A percentile compares a stretch with the other conserved stretches of the same genome.
Conservation (phyloP, 2,113 vertebrate species). For the Trichechus manatus region DNA sequence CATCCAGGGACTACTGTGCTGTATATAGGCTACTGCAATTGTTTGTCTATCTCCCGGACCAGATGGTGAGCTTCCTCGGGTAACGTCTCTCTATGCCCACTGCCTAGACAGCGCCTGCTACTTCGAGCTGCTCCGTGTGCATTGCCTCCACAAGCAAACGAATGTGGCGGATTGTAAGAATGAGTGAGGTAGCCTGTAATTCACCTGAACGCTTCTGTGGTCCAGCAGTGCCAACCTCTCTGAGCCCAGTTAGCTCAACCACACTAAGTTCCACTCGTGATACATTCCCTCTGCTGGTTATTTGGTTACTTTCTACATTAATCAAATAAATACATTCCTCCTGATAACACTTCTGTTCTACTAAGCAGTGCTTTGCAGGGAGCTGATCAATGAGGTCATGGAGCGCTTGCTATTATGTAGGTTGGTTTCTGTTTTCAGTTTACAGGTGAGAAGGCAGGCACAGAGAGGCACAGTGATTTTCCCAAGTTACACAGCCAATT, state of each 20-base stretch:
- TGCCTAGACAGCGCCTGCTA: not conserved
- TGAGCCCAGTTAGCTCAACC: not conserved
- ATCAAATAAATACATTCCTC: not conserved
- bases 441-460: not conserved
- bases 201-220: not conserved
- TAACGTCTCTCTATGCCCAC: not conserved
- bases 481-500: not conserved
- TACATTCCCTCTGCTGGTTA: not conserved
- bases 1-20: no score
- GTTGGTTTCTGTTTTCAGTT: not conserved
- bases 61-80: not conserved
- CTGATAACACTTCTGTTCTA: not conserved
- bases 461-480: not conserved
- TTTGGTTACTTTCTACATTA: not conserved
- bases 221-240: not conserved
- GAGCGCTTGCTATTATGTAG: not conserved
- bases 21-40: not conserved
- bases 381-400: not conserved
- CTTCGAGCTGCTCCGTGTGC: not conserved
- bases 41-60: not conserved
- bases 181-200: not conserved
- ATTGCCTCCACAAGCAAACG: not conserved
- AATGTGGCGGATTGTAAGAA: not conserved
- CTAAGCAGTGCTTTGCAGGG: not conserved
- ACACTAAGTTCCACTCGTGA: not conserved